Evolutionary conservation across 2,113 vertebrate genomes (phyloP).

Genomic region (Rhinoderma darwinii): DNA sequence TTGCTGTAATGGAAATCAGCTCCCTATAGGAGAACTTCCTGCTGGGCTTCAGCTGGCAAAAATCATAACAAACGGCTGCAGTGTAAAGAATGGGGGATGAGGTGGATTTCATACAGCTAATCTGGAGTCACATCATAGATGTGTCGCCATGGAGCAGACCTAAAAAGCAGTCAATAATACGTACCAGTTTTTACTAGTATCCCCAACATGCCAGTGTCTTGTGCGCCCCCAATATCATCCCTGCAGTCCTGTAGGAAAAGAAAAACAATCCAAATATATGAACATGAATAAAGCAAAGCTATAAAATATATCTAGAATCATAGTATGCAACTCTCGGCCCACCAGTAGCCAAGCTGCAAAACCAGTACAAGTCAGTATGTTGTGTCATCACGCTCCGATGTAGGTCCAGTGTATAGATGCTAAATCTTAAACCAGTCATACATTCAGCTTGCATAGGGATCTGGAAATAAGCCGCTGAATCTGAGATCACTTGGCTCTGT

Average conservation of each 20-base stretch:
- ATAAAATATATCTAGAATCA: not conserved
- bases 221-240: constrained; percentile 92
- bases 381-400: no score
- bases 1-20: not conserved
- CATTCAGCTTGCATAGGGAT: no score
- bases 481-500: no score
- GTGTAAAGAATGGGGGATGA: not conserved
- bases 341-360: no score
- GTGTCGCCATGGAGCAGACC: not conserved
- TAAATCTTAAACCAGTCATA: not conserved
- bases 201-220: constrained; percentile 87
- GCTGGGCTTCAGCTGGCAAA: no score
- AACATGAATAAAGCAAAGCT: not conserved
- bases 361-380: no score
- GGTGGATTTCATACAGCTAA: no score
- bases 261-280: not conserved
- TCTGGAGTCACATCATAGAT: no score
- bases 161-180: constrained; percentile 51
- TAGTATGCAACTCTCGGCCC: no score
- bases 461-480: no score
- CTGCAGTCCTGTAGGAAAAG: constrained; percentile 81
- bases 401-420: not conserved
- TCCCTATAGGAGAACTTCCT: not conserved
- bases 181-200: constrained; percentile 92
- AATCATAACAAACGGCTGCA: not conserved